Conservation (phyloP, 2,888 invertebrate species). For the Leptinotarsa peninsularis region DNA sequence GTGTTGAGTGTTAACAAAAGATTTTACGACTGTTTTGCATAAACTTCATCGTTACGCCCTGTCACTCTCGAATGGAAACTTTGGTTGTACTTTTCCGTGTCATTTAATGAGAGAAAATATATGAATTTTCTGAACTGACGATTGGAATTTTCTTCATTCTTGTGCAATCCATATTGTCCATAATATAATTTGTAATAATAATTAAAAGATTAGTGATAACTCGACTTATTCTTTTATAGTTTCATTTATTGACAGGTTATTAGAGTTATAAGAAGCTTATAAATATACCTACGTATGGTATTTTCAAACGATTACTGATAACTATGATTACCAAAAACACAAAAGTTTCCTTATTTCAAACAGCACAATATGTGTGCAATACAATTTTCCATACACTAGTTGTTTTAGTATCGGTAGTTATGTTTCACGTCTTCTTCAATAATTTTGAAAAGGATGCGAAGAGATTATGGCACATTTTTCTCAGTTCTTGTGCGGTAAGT, state of each 20-base stretch:
- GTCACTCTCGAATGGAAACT: too few relatives aligned
- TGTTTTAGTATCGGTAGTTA: constrained; percentile 51
- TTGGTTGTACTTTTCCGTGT: too few relatives aligned
- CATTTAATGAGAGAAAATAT: too few relatives aligned
- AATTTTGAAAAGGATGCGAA: constrained; percentile 39
- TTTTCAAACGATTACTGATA: not conserved
- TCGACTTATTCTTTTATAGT: too few relatives aligned
- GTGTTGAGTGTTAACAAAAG: too few relatives aligned
- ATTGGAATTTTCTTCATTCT: too few relatives aligned
- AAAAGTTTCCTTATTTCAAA: constrained; percentile 37
- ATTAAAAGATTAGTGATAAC: too few relatives aligned
- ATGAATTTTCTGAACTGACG: too few relatives aligned
- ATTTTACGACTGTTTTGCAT: too few relatives aligned
- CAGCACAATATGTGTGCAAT: constrained; percentile 49
- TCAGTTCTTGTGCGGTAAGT: constrained; percentile 57
- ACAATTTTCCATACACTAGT: constrained; percentile 53
- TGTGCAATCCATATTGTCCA: too few relatives aligned
- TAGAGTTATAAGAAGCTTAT: constrained; percentile 1
- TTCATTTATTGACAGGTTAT: not conserved
- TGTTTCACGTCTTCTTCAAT: constrained; percentile 54
- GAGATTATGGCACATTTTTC: constrained; percentile 54
- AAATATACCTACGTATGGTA: not conserved
- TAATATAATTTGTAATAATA: too few relatives aligned
- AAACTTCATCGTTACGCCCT: too few relatives aligned
- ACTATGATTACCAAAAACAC: constrained; percentile 32